Base-by-base conservation (phyloP, 2,113 vertebrate genomes). In the Physeter macrocephalus region DNA sequence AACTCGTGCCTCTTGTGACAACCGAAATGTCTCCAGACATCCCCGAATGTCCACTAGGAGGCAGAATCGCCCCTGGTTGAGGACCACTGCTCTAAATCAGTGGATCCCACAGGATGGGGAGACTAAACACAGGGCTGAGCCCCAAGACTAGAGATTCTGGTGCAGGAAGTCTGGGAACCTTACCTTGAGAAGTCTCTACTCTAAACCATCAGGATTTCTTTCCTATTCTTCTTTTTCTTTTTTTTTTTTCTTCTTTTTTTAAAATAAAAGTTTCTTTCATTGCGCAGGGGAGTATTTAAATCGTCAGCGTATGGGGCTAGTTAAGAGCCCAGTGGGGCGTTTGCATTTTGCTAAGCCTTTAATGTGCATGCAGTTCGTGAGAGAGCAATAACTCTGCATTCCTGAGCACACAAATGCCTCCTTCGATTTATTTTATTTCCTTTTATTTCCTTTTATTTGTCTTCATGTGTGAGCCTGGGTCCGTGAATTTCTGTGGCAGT, bases 141-240 rank as follows among this genome's bases (percentile, higher is more conserved):
- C 54, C 49, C 3, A 0, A 3, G 0, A 5, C 2, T 5, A 12
- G 41, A 39, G 67, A 4, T 27, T 1, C 34, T 31, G n/a, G 14
- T 27, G 27, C 7, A 27, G 77, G 6, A 8, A 27, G n/a, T 41
- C 86, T n/a, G 0, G 61, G 18, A 69, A 49, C 6, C 0, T 34
- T 17, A 4, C 34, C 34, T 1, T 21, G 41, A 71, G 75, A 54
- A n/a, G 23, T 3, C 61, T 6, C 54, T 31, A 54, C 90, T 59
- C 25, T n/a, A 9, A 52, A 23, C 46, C 34, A 25, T 39, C 23
- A 20, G 18, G 12, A 39, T 66, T 66, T 62, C 39, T 69, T 83
- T 74, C 54, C 64, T 36, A 67, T 43, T 18, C 15, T 71, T 11
- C 25, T 49, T 36, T 10, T 57, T 21, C 49, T 20, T 49, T n/a